A percentile compares a stretch with the other conserved stretches of the same genome.
phyloP scores from a whole-genome alignment of 2,888 invertebrate species.

The Seira musarum region DNA sequence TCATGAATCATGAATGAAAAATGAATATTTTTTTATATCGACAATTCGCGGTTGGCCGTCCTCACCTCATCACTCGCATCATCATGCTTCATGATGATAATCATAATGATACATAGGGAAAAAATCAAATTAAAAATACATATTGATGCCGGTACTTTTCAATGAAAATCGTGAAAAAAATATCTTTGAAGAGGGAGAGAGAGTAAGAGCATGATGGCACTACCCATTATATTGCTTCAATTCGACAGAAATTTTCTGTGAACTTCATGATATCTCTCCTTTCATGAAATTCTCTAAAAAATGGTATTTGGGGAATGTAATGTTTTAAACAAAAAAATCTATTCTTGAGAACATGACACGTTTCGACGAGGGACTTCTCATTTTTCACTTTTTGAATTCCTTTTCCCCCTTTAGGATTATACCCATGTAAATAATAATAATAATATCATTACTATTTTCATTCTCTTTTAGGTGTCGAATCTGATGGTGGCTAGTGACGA shows the following conservation, averaged over 20 bases:
- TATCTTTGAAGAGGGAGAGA: slow-evolving; percentile 39
- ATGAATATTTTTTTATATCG: too few species aligned
- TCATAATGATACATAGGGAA: slow-evolving; percentile 9
- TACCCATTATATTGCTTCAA: too few species aligned
- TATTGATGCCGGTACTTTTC: slow-evolving; percentile 32
- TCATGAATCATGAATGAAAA: too few species aligned
- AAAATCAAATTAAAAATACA: slow-evolving; percentile 40
- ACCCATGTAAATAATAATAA: slow-evolving; percentile 28
- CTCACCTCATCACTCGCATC: too few species aligned
- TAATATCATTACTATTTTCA: slow-evolving; percentile 32
- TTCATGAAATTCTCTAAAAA: too few species aligned
- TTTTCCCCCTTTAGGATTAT: slow-evolving; percentile 13
- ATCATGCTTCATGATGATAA: too few species aligned
- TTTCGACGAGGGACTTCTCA: slow-evolving; percentile 7
- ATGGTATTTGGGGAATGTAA: too few species aligned
- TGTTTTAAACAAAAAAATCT: neutral
- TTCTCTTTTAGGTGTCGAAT: slow-evolving; percentile 33
- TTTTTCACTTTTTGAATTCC: slow-evolving; percentile 6
- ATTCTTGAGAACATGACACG: neutral
- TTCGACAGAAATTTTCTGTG: too few species aligned
- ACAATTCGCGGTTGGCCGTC: too few species aligned
- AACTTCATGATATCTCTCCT: too few species aligned
- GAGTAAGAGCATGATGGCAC: neutral
- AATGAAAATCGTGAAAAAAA: slow-evolving; percentile 44
- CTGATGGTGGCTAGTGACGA: too few species aligned